Evolutionary conservation across 2,888 invertebrate genomes (phyloP).

Genomic region (Polylopha cassiicola): DNA sequence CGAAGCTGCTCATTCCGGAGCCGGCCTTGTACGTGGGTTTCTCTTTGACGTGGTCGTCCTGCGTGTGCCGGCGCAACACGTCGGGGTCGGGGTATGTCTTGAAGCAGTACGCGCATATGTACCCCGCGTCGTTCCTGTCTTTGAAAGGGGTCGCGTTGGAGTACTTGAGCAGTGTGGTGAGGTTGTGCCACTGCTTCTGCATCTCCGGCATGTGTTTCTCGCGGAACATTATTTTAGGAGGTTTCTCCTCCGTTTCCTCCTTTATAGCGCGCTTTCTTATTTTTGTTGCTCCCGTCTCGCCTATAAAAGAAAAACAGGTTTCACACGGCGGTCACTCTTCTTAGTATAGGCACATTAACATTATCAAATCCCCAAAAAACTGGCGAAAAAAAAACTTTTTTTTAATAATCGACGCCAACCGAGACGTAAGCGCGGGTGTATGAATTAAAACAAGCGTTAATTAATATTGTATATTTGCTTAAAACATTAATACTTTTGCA

Average conservation of each 20-base stretch:
- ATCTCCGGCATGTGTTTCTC: slow-evolving; percentile 56
- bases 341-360: slow-evolving; percentile 18
- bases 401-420: no score
- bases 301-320: slow-evolving; percentile 73
- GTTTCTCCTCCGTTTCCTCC: slow-evolving; percentile 42
- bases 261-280: slow-evolving; percentile 52
- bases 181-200: slow-evolving; percentile 70
- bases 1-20: slow-evolving; percentile 58
- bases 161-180: slow-evolving; percentile 56
- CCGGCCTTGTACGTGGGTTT: slow-evolving; percentile 61
- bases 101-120: slow-evolving; percentile 65
- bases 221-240: slow-evolving; percentile 39
- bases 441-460: slow-evolving; percentile 1
- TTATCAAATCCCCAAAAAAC: no score
- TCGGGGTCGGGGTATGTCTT: slow-evolving; percentile 57
- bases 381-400: no score
- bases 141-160: slow-evolving; percentile 69
- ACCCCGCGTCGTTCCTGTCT: slow-evolving; percentile 64
- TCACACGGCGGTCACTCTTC: slow-evolving; percentile 49
- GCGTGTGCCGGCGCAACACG: slow-evolving; percentile 51
- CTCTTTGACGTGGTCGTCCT: slow-evolving; percentile 54
- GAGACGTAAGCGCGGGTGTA: background rate
- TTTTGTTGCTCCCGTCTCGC: slow-evolving; percentile 59
- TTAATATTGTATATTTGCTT: slow-evolving; percentile 19
- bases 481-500: slow-evolving; percentile 7